Evolutionary conservation across 2,888 invertebrate genomes (phyloP).

Genomic region (Argynnis bischoffii): DNA sequence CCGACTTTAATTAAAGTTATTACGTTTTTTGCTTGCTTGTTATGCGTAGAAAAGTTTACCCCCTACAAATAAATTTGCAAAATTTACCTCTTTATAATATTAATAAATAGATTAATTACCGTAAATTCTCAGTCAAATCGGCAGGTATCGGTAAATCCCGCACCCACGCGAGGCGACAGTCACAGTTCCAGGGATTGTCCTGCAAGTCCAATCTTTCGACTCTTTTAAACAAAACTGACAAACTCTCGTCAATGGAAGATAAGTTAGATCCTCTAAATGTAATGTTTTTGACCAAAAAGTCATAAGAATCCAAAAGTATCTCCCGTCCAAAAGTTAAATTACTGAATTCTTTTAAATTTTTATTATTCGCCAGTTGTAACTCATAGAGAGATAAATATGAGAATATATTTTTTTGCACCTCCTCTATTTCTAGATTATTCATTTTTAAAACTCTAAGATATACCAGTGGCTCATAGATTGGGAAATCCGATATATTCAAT

Average conservation of each 20-base stretch:
- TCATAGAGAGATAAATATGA: constrained; percentile 73
- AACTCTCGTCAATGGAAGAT: constrained; percentile 56
- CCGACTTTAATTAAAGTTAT: no score
- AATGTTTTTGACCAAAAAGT: constrained; percentile 66
- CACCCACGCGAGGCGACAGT: constrained; percentile 82
- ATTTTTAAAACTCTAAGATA: constrained; percentile 73
- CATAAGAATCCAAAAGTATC: constrained; percentile 56
- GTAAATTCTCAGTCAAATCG: constrained; percentile 63
- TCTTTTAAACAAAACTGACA: constrained; percentile 69
- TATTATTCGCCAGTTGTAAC: constrained; percentile 80
- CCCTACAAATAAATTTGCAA: no score
- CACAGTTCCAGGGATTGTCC: constrained; percentile 84
- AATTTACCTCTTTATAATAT: no score
- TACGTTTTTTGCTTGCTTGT: no score
- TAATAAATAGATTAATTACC: constrained; percentile 47
- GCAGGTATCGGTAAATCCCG: constrained; percentile 61
- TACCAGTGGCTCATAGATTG: neutral
- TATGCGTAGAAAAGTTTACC: no score
- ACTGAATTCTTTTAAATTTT: constrained; percentile 72
- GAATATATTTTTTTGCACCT: constrained; percentile 79
- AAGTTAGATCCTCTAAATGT: constrained; percentile 70
- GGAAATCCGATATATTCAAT: constrained; percentile 49
- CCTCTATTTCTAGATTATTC: constrained; percentile 80
- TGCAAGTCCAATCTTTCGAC: constrained; percentile 76
- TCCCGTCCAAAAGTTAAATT: constrained; percentile 63